Percentiles rank a stretch among this genome's conserved stretches.
Conservation (phyloP, 2,888 invertebrate species). For the Hermaeophaga mercurialis region DNA sequence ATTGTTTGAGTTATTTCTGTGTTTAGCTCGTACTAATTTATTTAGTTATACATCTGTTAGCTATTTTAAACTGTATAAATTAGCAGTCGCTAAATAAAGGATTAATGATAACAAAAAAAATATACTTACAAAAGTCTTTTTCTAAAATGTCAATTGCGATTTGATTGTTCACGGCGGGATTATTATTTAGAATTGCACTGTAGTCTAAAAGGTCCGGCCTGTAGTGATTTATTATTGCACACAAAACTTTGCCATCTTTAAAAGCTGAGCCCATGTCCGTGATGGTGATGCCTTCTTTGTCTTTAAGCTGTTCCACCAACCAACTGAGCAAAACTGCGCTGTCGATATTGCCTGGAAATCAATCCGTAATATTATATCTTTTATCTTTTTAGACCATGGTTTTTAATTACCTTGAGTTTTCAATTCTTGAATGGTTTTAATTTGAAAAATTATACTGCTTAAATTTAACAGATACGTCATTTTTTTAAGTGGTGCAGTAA, state of each 20-base stretch:
- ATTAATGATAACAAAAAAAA: too few relatives aligned
- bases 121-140: conserved; percentile 74
- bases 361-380: not conserved
- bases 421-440: too few relatives aligned
- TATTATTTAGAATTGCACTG: conserved; percentile 67
- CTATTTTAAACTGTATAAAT: too few relatives aligned
- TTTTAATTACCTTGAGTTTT: too few relatives aligned
- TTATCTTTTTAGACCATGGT: too few relatives aligned
- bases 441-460: too few relatives aligned
- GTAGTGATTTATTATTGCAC: conserved; percentile 82
- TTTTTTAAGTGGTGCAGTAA: too few relatives aligned
- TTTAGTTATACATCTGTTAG: too few relatives aligned
- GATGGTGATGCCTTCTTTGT: conserved; percentile 66
- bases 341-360: conserved; percentile 55
- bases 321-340: conserved; percentile 78
- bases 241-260: conserved; percentile 69
- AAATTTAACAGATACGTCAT: too few relatives aligned
- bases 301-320: conserved; percentile 74
- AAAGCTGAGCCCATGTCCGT: conserved; percentile 74
- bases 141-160: conserved; percentile 86
- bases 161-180: conserved; percentile 73
- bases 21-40: too few relatives aligned
- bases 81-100: too few relatives aligned
- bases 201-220: conserved; percentile 88
- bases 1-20: too few relatives aligned